A percentile compares a stretch with the other conserved stretches of the same genome.
These are phyloP conservation scores for Brevimyrus niger DNA, from an alignment of 2,113 vertebrate species.

Conservation along the genomic window DNA sequence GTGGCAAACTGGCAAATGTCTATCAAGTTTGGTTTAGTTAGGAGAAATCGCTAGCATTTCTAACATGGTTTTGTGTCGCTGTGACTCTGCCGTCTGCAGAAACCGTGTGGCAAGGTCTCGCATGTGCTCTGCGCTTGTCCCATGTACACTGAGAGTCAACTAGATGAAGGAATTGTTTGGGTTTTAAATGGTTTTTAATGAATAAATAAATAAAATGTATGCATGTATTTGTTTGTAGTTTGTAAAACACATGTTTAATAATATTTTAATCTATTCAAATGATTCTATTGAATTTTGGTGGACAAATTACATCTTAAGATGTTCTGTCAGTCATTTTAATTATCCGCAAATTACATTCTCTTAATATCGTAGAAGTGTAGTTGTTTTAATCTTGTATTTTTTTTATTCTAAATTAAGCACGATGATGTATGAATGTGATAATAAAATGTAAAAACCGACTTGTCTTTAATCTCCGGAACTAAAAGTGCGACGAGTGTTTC, in stretches of 20 bases:
- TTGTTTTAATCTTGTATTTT: neutral
- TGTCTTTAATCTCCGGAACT: constrained; percentile 7
- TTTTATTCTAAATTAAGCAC: neutral
- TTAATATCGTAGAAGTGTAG: neutral
- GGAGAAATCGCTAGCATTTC: neutral
- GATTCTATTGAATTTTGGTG: neutral
- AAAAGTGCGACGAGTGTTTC: neutral
- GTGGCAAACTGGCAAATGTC: neutral
- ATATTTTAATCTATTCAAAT: constrained; percentile 3
- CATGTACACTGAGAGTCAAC: neutral
- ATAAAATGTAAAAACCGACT: neutral
- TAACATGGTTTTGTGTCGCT: neutral
- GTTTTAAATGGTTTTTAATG: neutral
- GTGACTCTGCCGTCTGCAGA: neutral
- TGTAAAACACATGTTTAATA: neutral
- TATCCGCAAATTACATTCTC: neutral
- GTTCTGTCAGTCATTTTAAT: neutral
- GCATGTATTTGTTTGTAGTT: constrained; percentile 1
- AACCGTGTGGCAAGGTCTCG: neutral
- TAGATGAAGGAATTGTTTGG: neutral
- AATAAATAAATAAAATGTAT: constrained; percentile 5
- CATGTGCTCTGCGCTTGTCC: neutral
- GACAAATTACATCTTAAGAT: neutral
- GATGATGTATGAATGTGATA: neutral
- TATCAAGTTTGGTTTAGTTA: neutral